These are phyloP conservation scores for Antheraea mylitta DNA, from an alignment of 1,140 invertebrate species.

Conservation along the genomic window DNA sequence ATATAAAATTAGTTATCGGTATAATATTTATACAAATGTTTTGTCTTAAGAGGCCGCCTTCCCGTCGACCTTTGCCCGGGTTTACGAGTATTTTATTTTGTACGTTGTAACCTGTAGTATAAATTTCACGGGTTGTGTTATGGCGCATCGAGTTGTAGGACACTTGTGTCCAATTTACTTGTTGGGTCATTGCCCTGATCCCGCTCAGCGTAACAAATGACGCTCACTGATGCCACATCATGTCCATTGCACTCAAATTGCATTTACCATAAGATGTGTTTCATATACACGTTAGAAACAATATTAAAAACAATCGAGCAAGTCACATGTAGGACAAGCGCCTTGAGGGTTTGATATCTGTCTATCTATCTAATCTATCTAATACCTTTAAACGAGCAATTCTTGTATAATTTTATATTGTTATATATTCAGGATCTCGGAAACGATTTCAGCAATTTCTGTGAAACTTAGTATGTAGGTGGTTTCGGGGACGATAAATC, in stretches of 20 bases:
- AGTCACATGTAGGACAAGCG: too few species aligned
- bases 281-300: neutral
- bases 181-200: conserved; percentile 55
- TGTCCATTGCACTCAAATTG: conserved; percentile 50
- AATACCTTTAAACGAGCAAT: too few species aligned
- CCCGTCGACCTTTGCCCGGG: neutral
- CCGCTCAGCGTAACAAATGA: conserved; percentile 44
- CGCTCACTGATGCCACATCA: conserved; percentile 45
- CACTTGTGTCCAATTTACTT: conserved; percentile 63
- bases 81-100: neutral
- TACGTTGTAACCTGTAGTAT: neutral
- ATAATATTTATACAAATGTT: neutral
- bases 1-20: neutral
- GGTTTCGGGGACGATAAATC: too few species aligned
- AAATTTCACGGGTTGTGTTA: conserved; percentile 5
- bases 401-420: too few species aligned
- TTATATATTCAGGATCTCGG: too few species aligned
- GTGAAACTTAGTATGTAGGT: too few species aligned
- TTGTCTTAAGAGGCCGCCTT: neutral
- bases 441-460: too few species aligned
- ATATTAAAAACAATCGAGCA: neutral
- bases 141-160: conserved; percentile 43
- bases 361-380: too few species aligned
- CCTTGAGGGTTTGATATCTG: too few species aligned
- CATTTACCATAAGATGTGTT: conserved; percentile 24